Evolutionary conservation across 1,140 invertebrate species (phyloP).

Genomic region (Drosophila kikkawai): DNA sequence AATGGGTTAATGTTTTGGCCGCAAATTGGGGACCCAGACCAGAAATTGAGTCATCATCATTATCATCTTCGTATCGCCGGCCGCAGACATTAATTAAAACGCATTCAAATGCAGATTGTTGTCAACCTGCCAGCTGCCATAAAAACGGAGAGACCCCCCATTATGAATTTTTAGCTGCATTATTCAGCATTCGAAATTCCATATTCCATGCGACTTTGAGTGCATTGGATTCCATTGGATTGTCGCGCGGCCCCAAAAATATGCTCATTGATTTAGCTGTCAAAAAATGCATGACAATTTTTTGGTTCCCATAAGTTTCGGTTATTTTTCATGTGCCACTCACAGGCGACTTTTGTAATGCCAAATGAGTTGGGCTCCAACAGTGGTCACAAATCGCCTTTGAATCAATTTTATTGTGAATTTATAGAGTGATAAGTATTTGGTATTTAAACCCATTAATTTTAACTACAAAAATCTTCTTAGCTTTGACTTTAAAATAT

Average conservation of each 20-base stretch:
- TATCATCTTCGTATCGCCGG: conserved; percentile 16
- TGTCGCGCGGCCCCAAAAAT: conserved; percentile 53
- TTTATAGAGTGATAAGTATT: conserved; percentile 1
- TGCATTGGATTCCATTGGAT: conserved; percentile 56
- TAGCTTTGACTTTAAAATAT: neutral
- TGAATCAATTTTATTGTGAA: neutral
- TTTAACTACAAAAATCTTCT: neutral
- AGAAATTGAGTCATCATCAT: conserved; percentile 59
- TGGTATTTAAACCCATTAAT: neutral
- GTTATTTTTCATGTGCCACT: conserved; percentile 22
- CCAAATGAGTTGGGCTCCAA: conserved; percentile 26
- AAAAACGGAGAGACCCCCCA: conserved; percentile 19
- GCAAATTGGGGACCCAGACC: conserved; percentile 12
- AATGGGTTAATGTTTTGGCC: conserved; percentile 32
- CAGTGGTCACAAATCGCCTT: conserved; percentile 22
- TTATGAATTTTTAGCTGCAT: conserved; percentile 20
- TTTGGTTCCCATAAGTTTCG: conserved; percentile 34
- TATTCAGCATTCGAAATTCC: conserved; percentile 15
- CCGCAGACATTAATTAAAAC: conserved; percentile 58
- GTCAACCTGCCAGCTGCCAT: conserved; percentile 39
- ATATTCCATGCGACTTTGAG: conserved; percentile 31
- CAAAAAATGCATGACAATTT: conserved; percentile 68
- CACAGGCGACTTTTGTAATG: conserved; percentile 31
- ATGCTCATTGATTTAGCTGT: conserved; percentile 75
- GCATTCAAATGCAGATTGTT: conserved; percentile 60